Evolutionary conservation across 1,140 invertebrate genomes (phyloP), one percentile per base, ranked within the genome.

Genomic region (Araneus ventricosus): DNA sequence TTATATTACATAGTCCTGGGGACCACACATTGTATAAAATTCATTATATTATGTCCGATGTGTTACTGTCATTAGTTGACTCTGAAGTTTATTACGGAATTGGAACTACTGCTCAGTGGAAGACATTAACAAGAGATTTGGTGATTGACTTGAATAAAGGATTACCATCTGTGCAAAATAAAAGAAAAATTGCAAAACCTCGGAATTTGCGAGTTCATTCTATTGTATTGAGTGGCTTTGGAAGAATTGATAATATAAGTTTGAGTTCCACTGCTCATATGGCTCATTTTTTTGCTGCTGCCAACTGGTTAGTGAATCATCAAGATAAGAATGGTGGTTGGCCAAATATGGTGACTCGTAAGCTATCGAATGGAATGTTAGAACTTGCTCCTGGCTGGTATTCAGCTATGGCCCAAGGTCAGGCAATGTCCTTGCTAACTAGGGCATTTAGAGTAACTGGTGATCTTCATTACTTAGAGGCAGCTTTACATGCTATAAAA

Each of bases 361-460:
- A 97, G 95, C 96, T 98, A 93, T 96, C 97, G 70, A 88, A 94
- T 24, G 97, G 97, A n/a, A 97, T 98, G 95, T 96, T 97, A 79
- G 97, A 97, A 94, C 96, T 99, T 59, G 96, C 97, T 93, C 97
- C 98, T 24, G 98, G 98, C 90, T 99, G 98, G 98, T 98, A 99
- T 95, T 99, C 99, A 4, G 98, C 98, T 10, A 99, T 99, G 99
- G 98, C 98, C 7, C 99, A 99, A 95, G 99, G 99, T 0, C 99
- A 99, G 95, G 98, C 97, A 0, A 98, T 99, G 92, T 99, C 99
- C 0, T 96, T 99, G 20, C 96, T 99, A 82, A 97, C 98, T 4
- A 96, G 99, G 94, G 98, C 99, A 0, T 99, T 98, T 96, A 96
- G 97, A 95, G 96, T 97, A 95, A 98, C 98, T 27, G 97, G 97